Evolutionary conservation across 2,113 vertebrate species (phyloP).

Genomic region (Bubo bubo): DNA sequence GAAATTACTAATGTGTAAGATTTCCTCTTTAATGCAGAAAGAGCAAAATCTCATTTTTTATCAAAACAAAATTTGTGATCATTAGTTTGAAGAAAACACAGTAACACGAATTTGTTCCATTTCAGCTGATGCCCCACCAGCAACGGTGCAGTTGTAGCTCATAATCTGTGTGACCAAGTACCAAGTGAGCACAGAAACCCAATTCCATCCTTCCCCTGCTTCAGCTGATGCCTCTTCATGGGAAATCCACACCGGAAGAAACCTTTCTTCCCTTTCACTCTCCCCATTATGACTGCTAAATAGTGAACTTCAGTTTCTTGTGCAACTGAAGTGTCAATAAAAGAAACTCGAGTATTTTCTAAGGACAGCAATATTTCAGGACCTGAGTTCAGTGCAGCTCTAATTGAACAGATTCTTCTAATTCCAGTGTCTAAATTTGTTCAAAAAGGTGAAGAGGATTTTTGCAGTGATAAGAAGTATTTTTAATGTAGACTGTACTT

Average conservation of each 20-base stretch:
- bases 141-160: neutral
- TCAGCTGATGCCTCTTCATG: neutral
- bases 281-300: neutral
- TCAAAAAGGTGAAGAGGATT: neutral
- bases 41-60: neutral
- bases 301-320: neutral
- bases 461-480: neutral
- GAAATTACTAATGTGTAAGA: neutral
- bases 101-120: neutral
- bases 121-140: neutral
- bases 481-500: neutral
- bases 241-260: neutral
- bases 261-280: neutral
- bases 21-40: neutral
- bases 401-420: neutral
- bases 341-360: neutral
- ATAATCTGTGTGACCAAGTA: neutral
- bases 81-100: neutral
- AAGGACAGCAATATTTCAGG: neutral
- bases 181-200: neutral
- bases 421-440: neutral
- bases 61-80: neutral
- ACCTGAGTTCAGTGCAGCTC: neutral
- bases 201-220: neutral
- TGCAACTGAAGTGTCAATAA: neutral